Evolutionary conservation across 1,140 invertebrate genomes (phyloP), one percentile per base, ranked within the genome.

Genomic region (Oryzaephilus surinamensis): DNA sequence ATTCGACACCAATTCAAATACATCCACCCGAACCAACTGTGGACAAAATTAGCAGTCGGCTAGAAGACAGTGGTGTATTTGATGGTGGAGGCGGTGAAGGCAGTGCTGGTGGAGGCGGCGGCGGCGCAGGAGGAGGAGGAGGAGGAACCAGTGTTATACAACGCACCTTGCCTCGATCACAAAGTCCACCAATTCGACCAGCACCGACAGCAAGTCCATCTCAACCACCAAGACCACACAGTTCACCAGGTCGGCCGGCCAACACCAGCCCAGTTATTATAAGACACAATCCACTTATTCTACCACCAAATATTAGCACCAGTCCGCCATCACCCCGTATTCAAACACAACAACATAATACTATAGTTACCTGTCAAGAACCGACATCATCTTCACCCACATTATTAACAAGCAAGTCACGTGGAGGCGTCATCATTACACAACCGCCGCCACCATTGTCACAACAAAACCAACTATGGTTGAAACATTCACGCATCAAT

Each of bases 401-500:
- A 45, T 28, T 55, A 41, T 30, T 65, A 60, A 56, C 46, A 20
- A 34, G 40, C 14, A 41, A 43, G 11, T 52, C 55, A n/a, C 60
- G 57, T 61, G 23, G n/a, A n/a, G 41, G 65, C 53, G 29, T 69
- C 58, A 36, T 66, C 65, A 58, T 66, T 63, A 46, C 27, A 56
- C 67, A 55, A 15, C 57, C 57, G 10, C 38, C 39, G 38, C 26
- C 65, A 64, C 48, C 50, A 64, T 38, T 56, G 53, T n/a, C 24
- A 13, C 62, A 32, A 54, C 67, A 70, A 45, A 64, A 62, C 13
- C 70, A 71, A 55, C 52, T 75, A n/a, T 78, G 76, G 74, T 66
- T 74, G 29, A 65, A 70, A 17, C 73, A 73, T 48, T 64, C 67
- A 17, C 66, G 78, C 20, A 78, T 81, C 32, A 81, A 81, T 54